Percentiles rank a stretch among this genome's conserved stretches.
phyloP scores from a whole-genome alignment of 2,113 vertebrate genomes.

The Labeo rohita region DNA sequence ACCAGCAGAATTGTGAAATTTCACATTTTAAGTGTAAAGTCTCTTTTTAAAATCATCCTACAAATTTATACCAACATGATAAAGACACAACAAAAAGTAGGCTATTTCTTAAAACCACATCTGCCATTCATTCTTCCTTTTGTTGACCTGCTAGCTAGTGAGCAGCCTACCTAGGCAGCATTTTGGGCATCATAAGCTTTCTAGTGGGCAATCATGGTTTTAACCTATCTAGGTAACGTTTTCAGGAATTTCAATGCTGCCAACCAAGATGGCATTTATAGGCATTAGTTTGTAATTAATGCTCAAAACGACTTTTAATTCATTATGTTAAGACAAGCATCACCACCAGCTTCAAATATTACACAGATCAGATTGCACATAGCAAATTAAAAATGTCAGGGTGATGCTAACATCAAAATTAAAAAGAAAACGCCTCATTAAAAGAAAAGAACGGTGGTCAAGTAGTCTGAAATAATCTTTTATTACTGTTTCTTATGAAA shows the following conservation, averaged over 20 bases:
- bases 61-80: not conserved
- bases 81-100: not conserved
- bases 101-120: not conserved
- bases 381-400: not conserved
- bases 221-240: not conserved
- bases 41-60: not conserved
- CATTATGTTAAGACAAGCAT: not conserved
- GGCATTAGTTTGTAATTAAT: not conserved
- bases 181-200: not conserved
- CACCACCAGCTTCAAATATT: not conserved
- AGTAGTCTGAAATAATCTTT: not conserved
- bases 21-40: not conserved
- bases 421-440: not conserved
- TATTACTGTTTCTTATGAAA: not conserved
- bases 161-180: not conserved
- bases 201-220: not conserved
- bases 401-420: not conserved
- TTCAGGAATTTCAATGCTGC: not conserved
- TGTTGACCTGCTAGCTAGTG: not conserved
- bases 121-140: slow-evolving; percentile 3
- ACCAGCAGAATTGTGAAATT: not conserved
- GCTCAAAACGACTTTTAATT: not conserved
- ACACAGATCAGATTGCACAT: not conserved
- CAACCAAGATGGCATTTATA: not conserved
- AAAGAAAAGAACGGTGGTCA: not conserved